Evolutionary conservation across 2,888 invertebrate genomes (phyloP), one percentile per base, ranked within the genome.

Genomic region (Drosophila neonasuta): DNA sequence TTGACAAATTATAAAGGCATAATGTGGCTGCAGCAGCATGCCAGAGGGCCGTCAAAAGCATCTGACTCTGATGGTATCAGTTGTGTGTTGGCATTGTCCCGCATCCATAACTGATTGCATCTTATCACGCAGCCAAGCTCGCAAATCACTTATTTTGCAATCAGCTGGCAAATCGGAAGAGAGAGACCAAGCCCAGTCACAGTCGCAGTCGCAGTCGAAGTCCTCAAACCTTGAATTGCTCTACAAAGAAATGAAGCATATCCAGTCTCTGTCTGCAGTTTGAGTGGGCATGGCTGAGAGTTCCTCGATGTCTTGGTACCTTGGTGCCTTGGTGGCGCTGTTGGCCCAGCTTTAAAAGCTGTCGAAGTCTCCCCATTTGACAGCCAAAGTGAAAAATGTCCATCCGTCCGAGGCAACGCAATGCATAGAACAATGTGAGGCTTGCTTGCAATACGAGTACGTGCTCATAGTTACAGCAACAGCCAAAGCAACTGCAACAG

Each of bases 311-410:
- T 32, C 39, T 58, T 52, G 30, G 50, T 49, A 49, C 13, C 10
- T 44, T 55, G 30, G 50, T 49, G 58, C 13, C 10, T 44, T 55
- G 65, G 50, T 67, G 65, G 81, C 68, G 71, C 61, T 71, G 74
- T 20, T 54, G 42, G n/a, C 57, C 55, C 67, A 36, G 36, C 69
- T 74, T 80, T 80, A 79, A 82, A 70, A 86, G 87, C 86, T 88
- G 87, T 88, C 88, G 88, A 88, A 81, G 81, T 64, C 48, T 36
- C 45, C 57, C 75, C 63, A 79, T 87, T 87, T 88, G 88, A 88
- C 88, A 88, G 84, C 79, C 64, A 80, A 75, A 80, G 81, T 80
- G 80, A 85, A 87, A 88, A 87, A 87, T 80, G 83, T 75, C 74
- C 66, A 66, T 68, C 65, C 71, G 67, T 70, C 61, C 73, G 10